A percentile compares a stretch with the other conserved stretches of the same genome.
These are phyloP conservation scores for Cybosia mesomella DNA, from an alignment of 2,888 invertebrate genomes.

Conservation along the genomic window DNA sequence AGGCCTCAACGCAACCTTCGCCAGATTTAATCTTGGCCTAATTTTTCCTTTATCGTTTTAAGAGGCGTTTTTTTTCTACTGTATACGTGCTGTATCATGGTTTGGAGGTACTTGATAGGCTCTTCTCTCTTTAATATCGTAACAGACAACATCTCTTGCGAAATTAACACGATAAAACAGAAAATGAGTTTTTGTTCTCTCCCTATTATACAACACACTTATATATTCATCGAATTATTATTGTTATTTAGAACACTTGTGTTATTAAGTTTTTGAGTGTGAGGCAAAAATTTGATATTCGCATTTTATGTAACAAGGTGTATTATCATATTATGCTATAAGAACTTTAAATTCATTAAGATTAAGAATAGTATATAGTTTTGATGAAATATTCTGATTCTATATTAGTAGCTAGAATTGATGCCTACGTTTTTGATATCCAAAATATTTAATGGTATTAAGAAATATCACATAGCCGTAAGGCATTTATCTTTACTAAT, in stretches of 20 bases:
- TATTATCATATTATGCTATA: not conserved
- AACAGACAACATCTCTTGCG: conserved; percentile 59
- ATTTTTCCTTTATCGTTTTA: conserved; percentile 53
- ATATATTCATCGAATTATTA: conserved; percentile 49
- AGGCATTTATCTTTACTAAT: too few relatives aligned
- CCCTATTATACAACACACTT: conserved; percentile 30
- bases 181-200: conserved; percentile 51
- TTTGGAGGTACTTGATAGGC: conserved; percentile 56
- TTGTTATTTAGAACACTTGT: conserved; percentile 35
- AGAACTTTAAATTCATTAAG: not conserved
- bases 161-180: conserved; percentile 58
- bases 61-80: conserved; percentile 44
- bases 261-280: conserved; percentile 30
- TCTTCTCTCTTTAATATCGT: conserved; percentile 65
- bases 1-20: conserved; percentile 49
- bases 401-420: too few relatives aligned
- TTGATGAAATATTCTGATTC: not conserved
- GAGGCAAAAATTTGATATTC: conserved; percentile 19
- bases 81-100: conserved; percentile 61
- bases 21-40: conserved; percentile 60
- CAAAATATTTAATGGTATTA: too few relatives aligned
- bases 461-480: too few relatives aligned
- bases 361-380: not conserved
- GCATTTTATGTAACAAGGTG: conserved; percentile 30
- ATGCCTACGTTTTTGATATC: too few relatives aligned